Conservation (phyloP, 1,140 invertebrate species). For the Nomia melanderi region DNA sequence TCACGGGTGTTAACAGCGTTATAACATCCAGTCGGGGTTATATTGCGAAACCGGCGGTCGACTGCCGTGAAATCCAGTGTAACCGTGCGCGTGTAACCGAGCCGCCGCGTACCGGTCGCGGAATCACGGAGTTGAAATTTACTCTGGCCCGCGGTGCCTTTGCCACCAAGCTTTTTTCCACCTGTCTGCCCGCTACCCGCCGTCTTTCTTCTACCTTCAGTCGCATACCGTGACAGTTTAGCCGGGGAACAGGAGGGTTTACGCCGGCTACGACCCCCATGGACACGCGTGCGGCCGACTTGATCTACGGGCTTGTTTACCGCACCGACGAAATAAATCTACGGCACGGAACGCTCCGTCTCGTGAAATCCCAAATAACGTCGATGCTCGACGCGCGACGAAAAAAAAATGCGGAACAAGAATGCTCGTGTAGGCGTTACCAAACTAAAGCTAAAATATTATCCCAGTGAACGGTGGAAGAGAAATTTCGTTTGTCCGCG, state of each 20-base stretch:
- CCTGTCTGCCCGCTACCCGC: neutral
- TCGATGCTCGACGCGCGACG: neutral
- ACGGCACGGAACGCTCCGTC: neutral
- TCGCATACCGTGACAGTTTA: slow-evolving; percentile 10
- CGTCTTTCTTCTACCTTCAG: slow-evolving; percentile 17
- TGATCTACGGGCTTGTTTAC: slow-evolving; percentile 62
- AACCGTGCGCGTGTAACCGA: slow-evolving; percentile 21
- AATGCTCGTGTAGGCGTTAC: no score
- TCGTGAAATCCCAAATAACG: neutral
- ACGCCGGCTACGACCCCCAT: slow-evolving; percentile 8
- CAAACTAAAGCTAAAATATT: no score
- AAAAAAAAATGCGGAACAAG: no score
- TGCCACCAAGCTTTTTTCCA: neutral
- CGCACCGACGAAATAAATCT: slow-evolving; percentile 45
- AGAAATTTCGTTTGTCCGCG: no score
- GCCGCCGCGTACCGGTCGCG: neutral
- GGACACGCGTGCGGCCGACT: slow-evolving; percentile 21
- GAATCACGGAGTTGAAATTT: neutral
- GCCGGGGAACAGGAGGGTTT: neutral
- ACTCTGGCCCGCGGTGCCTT: neutral
- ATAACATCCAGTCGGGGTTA: slow-evolving; percentile 70
- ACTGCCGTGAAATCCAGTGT: slow-evolving; percentile 27
- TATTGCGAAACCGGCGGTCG: slow-evolving; percentile 32
- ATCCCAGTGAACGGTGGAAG: no score
- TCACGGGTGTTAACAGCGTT: slow-evolving; percentile 79